Percentiles rank a stretch among this genome's conserved stretches.
These are phyloP conservation scores for Drosophila sproati DNA, from an alignment of 1,140 invertebrate species.

Conservation along the genomic window DNA sequence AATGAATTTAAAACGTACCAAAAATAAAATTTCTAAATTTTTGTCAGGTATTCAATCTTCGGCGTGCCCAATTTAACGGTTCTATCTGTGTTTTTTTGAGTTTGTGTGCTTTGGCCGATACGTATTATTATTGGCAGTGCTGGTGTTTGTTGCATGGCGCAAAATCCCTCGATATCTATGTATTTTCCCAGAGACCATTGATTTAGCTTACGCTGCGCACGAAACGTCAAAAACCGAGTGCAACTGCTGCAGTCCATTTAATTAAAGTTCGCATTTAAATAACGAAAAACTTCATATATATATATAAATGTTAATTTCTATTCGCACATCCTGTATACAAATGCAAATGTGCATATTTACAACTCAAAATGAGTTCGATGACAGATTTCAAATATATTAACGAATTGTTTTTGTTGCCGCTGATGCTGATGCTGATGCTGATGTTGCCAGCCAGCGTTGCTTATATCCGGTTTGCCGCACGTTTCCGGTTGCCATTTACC, in stretches of 20 bases:
- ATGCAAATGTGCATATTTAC: slow-evolving; percentile 11
- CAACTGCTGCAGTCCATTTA: slow-evolving; percentile 17
- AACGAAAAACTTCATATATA: slow-evolving; percentile 30
- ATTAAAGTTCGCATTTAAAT: slow-evolving; percentile 43
- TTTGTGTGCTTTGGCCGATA: slow-evolving; percentile 1
- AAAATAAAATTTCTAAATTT: too few relatives aligned
- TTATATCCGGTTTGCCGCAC: slow-evolving; percentile 75
- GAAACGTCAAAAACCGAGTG: slow-evolving; percentile 66
- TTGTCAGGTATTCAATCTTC: too few relatives aligned
- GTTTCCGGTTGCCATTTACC: slow-evolving; percentile 79
- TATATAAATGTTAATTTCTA: slow-evolving; percentile 27
- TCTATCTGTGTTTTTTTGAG: too few relatives aligned
- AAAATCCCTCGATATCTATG: slow-evolving; percentile 73
- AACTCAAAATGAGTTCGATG: slow-evolving; percentile 35
- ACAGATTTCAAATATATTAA: slow-evolving; percentile 33
- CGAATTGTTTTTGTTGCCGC: slow-evolving; percentile 36
- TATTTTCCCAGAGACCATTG: slow-evolving; percentile 67
- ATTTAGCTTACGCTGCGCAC: slow-evolving; percentile 37
- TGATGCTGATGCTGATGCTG: slow-evolving; percentile 10
- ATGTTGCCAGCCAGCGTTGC: slow-evolving; percentile 56
- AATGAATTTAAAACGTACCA: too few relatives aligned
- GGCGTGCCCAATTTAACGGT: too few relatives aligned
- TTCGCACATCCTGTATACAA: slow-evolving; percentile 2
- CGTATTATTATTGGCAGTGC: slow-evolving; percentile 39
- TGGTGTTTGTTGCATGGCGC: slow-evolving; percentile 40